A percentile compares a stretch with the other conserved stretches of the same genome.
phyloP scores from a whole-genome alignment of 1,140 invertebrate species.

The Nebria ingens region DNA sequence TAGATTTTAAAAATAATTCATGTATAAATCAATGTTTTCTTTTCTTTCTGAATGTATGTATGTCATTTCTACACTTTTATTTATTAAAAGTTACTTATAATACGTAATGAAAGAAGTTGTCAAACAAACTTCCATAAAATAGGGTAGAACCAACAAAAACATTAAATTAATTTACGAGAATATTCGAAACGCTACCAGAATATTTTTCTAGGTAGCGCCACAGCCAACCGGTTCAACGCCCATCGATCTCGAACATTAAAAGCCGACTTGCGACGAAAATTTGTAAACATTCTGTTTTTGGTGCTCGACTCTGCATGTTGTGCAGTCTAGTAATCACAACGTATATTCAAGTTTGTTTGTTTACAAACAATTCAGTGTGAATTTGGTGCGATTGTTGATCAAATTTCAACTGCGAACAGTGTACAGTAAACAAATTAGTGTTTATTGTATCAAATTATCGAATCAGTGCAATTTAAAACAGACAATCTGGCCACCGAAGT shows the following conservation, averaged over 20 bases:
- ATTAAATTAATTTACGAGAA: no score
- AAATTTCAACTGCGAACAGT: background rate
- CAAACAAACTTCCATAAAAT: no score
- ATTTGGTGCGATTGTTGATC: background rate
- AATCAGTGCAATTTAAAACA: slow-evolving; percentile 9
- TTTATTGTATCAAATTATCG: slow-evolving; percentile 3
- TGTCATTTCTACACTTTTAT: no score
- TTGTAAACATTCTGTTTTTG: background rate
- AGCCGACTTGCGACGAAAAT: background rate
- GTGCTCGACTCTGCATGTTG: background rate
- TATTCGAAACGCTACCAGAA: no score
- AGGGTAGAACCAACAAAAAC: no score
- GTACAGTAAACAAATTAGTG: background rate
- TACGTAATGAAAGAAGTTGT: no score
- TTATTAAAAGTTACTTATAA: no score
- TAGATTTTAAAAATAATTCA: background rate
- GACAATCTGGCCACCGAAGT: slow-evolving; percentile 34
- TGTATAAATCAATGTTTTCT: background rate
- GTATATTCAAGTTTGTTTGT: background rate
- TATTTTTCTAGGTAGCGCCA: no score
- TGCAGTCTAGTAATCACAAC: background rate
- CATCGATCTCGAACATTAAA: slow-evolving; percentile 5
- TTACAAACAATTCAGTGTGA: background rate
- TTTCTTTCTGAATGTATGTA: background rate
- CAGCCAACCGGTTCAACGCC: background rate